Base-by-base conservation (phyloP, 2,113 vertebrate species). In the Hoplias malabaricus region DNA sequence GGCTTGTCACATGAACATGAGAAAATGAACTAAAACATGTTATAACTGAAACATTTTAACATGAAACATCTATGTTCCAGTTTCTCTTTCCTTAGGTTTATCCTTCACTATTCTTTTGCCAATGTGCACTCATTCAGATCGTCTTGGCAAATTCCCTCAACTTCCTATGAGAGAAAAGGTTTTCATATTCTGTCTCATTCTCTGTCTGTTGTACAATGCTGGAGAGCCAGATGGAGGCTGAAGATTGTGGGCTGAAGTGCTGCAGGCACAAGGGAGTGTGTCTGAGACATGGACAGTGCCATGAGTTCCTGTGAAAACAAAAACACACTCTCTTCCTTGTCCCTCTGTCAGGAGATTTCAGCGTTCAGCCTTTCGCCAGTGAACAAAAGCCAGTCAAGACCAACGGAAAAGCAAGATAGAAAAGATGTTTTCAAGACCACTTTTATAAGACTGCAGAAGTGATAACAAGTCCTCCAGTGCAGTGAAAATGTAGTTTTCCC, bases 241-340 rank as follows among this genome's bases (percentile, higher is more conserved):
- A 75, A 77, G 63, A 59, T 23, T 25, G 40, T 46, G 50, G 33
- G 38, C 48, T 59, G 65, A 16, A 59, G 73, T 69, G 12, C 50
- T 77, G 46, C 13, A 65, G 34, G 34, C 68, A 79, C 57, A 78
- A 62, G 33, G 21, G 29, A 68, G 29, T 43, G 27, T 53, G 61
- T 63, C 48, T 75, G 31, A 48, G 27, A 50, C 73, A 75, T n/a
- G 13, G 29, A 65, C 63, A 57, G 36, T 34, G 56, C 48, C 33
- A 63, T 38, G 34, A 71, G 57, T 78, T 71, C 76, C 59, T 63
- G 56, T 31, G 34, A 71, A 62, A 78, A 63, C 19, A 21, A 53
- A 50, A 73, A 48, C 23, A 12, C 63, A 13, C 5, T 53, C 40
- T 23, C 3, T 23, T 76, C 2, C 13, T 59, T 8, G 42, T 75